Percentiles rank a stretch among this genome's conserved stretches.
Evolutionary conservation across 1,140 invertebrate species (phyloP).

Genomic region (Leguminivora glycinivorella): DNA sequence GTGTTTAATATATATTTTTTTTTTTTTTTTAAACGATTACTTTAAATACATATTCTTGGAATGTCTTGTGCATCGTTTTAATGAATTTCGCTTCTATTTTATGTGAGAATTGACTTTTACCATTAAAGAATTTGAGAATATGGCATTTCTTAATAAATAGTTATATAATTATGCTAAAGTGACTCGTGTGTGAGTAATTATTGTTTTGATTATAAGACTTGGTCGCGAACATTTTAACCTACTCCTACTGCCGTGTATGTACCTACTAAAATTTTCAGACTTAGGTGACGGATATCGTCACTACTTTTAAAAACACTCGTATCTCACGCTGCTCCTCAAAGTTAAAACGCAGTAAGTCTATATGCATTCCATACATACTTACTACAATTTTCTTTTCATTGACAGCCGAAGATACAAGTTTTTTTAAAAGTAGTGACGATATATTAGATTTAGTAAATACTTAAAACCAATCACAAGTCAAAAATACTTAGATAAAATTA

Average conservation of each 20-base stretch:
- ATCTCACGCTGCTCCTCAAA: too few species aligned
- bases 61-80: conserved; percentile 4
- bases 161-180: neutral
- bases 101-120: conserved; percentile 9
- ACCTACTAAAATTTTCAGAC: neutral
- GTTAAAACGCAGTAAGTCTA: too few species aligned
- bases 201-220: conserved; percentile 12
- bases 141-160: neutral
- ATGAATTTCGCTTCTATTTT: conserved; percentile 4
- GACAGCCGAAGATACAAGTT: too few species aligned
- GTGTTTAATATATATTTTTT: neutral
- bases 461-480: neutral
- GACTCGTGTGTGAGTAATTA: neutral
- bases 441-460: neutral
- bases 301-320: too few species aligned
- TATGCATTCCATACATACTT: too few species aligned
- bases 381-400: too few species aligned
- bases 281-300: neutral
- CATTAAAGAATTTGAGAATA: neutral
- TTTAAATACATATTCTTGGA: conserved; percentile 14
- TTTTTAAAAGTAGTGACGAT: too few species aligned
- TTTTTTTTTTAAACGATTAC: neutral
- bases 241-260: neutral
- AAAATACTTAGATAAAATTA: too few species aligned
- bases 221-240: neutral